Conservation (phyloP, 2,113 vertebrate genomes). For the Urocynchramus pylzowi region DNA sequence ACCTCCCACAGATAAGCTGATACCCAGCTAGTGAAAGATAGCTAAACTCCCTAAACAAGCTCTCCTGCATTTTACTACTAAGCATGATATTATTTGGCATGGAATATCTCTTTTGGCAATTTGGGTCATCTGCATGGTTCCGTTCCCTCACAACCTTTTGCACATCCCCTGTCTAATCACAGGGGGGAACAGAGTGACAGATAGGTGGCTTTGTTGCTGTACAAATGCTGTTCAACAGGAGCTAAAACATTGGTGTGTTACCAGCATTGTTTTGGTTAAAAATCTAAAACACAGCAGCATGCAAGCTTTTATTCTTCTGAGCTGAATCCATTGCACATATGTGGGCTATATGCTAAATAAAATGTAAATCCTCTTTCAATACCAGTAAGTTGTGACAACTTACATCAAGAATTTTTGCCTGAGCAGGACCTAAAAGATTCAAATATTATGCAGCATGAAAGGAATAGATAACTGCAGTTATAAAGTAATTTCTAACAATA, state of each 20-base stretch:
- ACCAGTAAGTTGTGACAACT: not conserved
- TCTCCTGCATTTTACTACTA: not conserved
- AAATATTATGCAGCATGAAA: not conserved
- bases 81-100: not conserved
- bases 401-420: not conserved
- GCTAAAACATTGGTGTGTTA: not conserved
- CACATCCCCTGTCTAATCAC: fast-evolving
- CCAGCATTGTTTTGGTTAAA: not conserved
- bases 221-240: not conserved
- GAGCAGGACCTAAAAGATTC: not conserved
- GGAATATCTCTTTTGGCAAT: not conserved
- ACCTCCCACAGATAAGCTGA: not conserved
- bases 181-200: fast-evolving
- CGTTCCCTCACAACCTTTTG: not conserved
- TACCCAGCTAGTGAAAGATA: not conserved
- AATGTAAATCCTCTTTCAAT: not conserved
- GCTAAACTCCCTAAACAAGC: not conserved
- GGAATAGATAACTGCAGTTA: not conserved
- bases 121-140: not conserved
- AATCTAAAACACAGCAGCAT: not conserved
- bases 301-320: not conserved
- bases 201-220: not conserved
- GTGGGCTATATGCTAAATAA: not conserved
- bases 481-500: not conserved
- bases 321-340: not conserved